Evolutionary conservation across 2,888 invertebrate genomes (phyloP).

Genomic region (Hirtodrosophila cameraria): DNA sequence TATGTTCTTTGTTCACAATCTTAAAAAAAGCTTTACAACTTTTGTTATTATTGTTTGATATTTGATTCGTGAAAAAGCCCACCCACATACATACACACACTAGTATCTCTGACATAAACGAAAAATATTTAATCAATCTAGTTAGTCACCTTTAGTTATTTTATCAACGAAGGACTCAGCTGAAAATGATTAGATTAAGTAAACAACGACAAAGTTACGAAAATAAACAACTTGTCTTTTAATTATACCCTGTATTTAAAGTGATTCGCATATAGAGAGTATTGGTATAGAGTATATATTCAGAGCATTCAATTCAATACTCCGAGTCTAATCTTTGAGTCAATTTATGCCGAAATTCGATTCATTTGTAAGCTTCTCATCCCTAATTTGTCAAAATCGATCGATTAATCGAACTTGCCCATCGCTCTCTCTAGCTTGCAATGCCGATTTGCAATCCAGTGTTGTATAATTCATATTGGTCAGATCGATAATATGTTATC

Average conservation of each 20-base stretch:
- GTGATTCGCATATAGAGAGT: too few relatives aligned
- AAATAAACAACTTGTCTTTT: conserved; percentile 29
- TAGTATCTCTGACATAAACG: conserved; percentile 26
- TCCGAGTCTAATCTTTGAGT: too few relatives aligned
- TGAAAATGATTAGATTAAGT: conserved; percentile 61
- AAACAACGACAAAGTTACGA: conserved; percentile 33
- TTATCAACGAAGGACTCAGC: conserved; percentile 54
- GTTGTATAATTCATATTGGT: too few relatives aligned
- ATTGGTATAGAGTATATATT: too few relatives aligned
- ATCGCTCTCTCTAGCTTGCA: too few relatives aligned
- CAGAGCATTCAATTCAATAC: too few relatives aligned
- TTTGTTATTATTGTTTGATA: not conserved
- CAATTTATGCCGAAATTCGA: too few relatives aligned
- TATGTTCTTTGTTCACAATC: conserved; percentile 15
- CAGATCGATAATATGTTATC: too few relatives aligned
- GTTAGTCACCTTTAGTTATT: conserved; percentile 51
- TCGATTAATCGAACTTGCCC: too few relatives aligned
- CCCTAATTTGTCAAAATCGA: too few relatives aligned
- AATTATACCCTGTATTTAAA: conserved; percentile 14
- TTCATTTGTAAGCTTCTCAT: too few relatives aligned
- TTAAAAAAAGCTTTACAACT: conserved; percentile 15
- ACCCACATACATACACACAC: conserved; percentile 10
- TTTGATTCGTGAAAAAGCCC: conserved; percentile 18
- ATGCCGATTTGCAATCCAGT: too few relatives aligned
- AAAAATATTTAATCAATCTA: conserved; percentile 51